Base-by-base conservation (phyloP, 2,797 vertebrate genomes). In the Anisognathus igniventris region DNA sequence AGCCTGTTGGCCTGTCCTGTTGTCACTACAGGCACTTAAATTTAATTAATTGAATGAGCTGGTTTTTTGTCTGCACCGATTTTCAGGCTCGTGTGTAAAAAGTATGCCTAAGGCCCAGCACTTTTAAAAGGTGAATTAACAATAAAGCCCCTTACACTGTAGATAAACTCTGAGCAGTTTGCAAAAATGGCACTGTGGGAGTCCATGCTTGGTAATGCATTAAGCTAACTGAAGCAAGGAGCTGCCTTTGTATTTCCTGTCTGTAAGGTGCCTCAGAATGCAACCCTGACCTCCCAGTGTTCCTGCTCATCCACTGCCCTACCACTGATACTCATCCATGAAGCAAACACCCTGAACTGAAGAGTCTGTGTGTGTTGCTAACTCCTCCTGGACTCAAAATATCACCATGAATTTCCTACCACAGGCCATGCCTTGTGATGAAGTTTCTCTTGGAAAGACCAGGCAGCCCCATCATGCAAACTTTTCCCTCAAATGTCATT, bases 251-350 rank as follows among this genome's bases (percentile, higher is more conserved):
- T 24, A 4, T 75, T 72, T 86, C 45, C 40, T 19, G 20, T 39
- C 50, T 33, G 4, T 54, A 11, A 57, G 47, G 18, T 56, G 42
- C 27, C n/a, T 75, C 20, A 53, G 66, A 61, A 42, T 23, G 23
- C 57, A 58, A 16, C 9, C 39, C 56, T 0, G 0, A 10, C 14
- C 2, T 0, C 27, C 39, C 51, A 5, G 37, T 7, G 13, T 19
- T 44, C 23, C 31, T 30, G 54, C 37, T 66, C 33, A 37, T 42
- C 33, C 44, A 19, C 23, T 75, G 20, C 33, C 17, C 5, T 24
- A 10, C 4, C 9, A 22, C 53, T 68, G 39, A 7, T 24, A 25
- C 8, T 71, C 6, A 13, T 9, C 65, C 44, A 6, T 21, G 23
- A 74, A 53, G 57, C 48, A 80, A 66, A 51, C 22, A 17, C 10